Base-by-base conservation (phyloP, 2,888 invertebrate genomes). In the Cyaniris semiargus region DNA sequence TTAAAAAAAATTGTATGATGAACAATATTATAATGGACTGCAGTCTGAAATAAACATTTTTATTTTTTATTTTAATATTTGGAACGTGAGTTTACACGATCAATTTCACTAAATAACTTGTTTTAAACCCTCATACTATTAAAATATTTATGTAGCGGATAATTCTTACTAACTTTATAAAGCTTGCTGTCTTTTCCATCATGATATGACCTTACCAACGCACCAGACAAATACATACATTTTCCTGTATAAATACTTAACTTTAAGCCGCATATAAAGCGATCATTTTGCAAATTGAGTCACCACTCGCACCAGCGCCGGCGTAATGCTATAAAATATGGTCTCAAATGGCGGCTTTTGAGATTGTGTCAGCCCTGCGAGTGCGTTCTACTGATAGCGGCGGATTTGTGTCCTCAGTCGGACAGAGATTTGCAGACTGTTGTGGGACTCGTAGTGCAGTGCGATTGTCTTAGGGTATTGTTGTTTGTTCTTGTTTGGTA, bases 341-440 rank as follows among this genome's bases (percentile, higher is more conserved):
- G 15, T 21, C 66, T 80, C 81, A 87, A 90, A 90, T 89, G 85
- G 88, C 21, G 60, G 84, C 88, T n/a, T n/a, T n/a, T n/a, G n/a
- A n/a, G 91, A 93, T 91, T 83, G 81, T 83, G 84, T 83, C 88
- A 89, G 82, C 92, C 92, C 89, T 89, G 85, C 88, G 91, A 90
- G 88, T 94, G 94, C 92, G 87, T 89, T 87, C 85, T 86, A 89
- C 92, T 91, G 94, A 94, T 94, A 94, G 94, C 93, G 93, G 91
- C 93, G 93, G 94, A 92, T 94, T 94, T 92, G 93, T 90, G 93
- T 88, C 94, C 88, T 92, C 93, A 92, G 88, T 92, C 91, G 91
- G 82, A 89, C 84, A 80, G 83, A 82, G 72, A 38, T 44, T 66
- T 7, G 15, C 72, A 21, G 44, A 72, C 44, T 72, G 44, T 44